phyloP scores from a whole-genome alignment of 2,113 vertebrate genomes.

The Emydocephalus ijimae region DNA sequence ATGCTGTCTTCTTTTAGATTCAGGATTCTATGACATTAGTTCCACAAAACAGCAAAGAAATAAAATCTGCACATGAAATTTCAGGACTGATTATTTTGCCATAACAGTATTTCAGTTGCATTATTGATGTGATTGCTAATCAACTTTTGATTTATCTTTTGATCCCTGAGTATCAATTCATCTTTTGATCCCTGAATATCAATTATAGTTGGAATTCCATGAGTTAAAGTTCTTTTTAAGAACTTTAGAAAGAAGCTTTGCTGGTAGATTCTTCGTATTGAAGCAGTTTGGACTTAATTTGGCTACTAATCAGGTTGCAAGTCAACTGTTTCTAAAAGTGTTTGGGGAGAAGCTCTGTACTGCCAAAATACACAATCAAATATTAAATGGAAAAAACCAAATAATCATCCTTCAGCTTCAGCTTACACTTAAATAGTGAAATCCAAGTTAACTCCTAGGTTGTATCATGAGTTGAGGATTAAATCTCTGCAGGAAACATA shows the following conservation, averaged over 20 bases:
- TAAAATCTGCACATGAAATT: conserved; percentile 54
- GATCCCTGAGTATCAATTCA: conserved; percentile 3
- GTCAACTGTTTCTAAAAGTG: conserved; percentile 15
- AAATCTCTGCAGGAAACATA: not conserved
- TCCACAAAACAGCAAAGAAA: conserved; percentile 37
- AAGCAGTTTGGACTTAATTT: conserved; percentile 33
- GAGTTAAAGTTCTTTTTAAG: not conserved
- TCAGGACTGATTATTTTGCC: conserved; percentile 50
- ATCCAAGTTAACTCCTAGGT: not conserved
- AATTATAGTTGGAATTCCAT: conserved; percentile 40
- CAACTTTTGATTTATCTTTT: conserved; percentile 37
- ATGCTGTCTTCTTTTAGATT: not conserved
- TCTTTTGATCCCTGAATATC: conserved; percentile 41
- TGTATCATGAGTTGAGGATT: not conserved
- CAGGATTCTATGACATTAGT: conserved; percentile 9
- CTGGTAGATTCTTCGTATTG: conserved; percentile 21
- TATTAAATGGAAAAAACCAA: not conserved
- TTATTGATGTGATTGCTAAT: conserved; percentile 44
- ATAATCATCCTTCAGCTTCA: not conserved
- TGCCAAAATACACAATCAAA: not conserved
- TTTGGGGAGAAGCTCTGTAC: conserved; percentile 5
- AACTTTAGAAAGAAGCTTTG: not conserved
- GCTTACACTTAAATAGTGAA: not conserved
- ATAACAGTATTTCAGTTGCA: conserved; percentile 55
- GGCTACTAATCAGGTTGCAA: conserved; percentile 16